Evolutionary conservation across 2,888 invertebrate species (phyloP), one percentile per base, ranked within the genome.

Genomic region (Fragum whitleyi): DNA sequence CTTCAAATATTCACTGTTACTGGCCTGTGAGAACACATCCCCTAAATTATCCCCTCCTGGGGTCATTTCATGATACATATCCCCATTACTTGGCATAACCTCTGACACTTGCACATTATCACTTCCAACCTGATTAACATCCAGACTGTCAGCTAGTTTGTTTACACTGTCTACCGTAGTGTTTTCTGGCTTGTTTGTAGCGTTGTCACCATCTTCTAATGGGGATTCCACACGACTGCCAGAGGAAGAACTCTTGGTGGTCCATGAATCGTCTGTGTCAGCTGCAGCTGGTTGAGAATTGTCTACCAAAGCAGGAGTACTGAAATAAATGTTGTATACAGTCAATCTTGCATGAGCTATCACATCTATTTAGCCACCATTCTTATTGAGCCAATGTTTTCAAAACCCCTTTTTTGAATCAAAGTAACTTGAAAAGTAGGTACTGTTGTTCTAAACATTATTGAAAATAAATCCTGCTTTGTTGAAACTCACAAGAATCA

Each of bases 241-340:
- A 14, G 83, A 79, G 3, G 77, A 57, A 1, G 81, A 80, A 32
- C 74, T 77, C 61, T 76, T 78, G 7, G 85, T 85, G 32, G 81
- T 81, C 80, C 81, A 85, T 19, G 83, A 83, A 61, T 83, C 79
- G 42, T 80, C 80, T 0, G 79, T 77, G 19, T 85, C 81, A 1
- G 39, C 1, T 21, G 16, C 55, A n/a, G 21, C 53, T 29, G 53
- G 51, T 32, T 16, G 51, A 16, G 42, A 29, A 5, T 47, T 47
- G 0, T 28, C 51, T 53, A 29, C 62, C 14, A 47, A 3, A 9
- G 47, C 19, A 19, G 47, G 47, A 47, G 47, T 16, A 47, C 47
- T 47, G 47, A 47, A 47, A 47, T 47, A 47, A 3, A 47, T 14
- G 14, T 39, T 39, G 6, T 6, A 6, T 39, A 39, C 39, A 39